Evolutionary conservation across 2,888 invertebrate species (phyloP).

Genomic region (Ommatoiulus sabulosus): DNA sequence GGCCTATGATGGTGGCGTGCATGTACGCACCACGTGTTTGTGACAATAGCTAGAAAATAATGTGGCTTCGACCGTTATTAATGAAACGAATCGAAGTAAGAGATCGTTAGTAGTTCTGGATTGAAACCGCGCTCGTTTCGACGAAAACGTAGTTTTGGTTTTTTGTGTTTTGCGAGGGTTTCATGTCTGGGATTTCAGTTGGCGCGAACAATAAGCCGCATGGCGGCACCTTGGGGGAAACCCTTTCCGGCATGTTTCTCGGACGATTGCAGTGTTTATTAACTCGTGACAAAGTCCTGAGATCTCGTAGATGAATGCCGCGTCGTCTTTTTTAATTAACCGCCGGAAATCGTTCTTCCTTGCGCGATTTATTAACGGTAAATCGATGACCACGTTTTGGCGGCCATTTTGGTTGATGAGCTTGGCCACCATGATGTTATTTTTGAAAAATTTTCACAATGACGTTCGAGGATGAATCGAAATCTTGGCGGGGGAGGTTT

Average conservation of each 20-base stretch:
- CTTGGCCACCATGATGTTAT: conserved; percentile 13
- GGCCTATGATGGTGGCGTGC: conserved; percentile 21
- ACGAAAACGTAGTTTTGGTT: no score
- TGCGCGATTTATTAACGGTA: neutral
- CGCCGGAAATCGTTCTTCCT: neutral
- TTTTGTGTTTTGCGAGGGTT: no score
- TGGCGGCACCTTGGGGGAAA: neutral
- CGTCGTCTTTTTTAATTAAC: neutral
- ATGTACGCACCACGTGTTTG: conserved; percentile 13
- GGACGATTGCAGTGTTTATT: no score
- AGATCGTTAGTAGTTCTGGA: no score
- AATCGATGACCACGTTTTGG: neutral
- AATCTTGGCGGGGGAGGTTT: no score
- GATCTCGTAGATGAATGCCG: neutral
- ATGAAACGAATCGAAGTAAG: no score
- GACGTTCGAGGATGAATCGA: neutral
- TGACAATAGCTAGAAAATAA: neutral
- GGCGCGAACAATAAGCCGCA: conserved; percentile 18
- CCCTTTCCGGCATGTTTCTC: neutral
- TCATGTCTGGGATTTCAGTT: no score
- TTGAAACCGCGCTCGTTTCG: no score
- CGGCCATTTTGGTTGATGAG: neutral
- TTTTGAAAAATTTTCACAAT: neutral
- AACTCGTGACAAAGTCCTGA: neutral
- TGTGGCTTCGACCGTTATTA: no score